A percentile compares a stretch with the other conserved stretches of the same genome.
Evolutionary conservation across 2,888 invertebrate genomes (phyloP).

Genomic region (Crossocerus cetratus): DNA sequence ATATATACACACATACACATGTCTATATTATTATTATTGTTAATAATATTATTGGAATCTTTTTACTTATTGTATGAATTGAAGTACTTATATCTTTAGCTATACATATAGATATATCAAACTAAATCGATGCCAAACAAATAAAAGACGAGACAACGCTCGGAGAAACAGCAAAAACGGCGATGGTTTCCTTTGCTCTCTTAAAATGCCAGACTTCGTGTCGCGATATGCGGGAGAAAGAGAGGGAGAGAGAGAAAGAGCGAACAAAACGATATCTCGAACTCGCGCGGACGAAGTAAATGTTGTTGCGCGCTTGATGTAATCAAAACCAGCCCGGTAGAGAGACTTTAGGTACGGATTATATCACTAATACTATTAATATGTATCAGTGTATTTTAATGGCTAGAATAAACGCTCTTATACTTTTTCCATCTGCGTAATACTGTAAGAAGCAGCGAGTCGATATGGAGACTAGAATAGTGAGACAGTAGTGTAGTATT

Average conservation of each 20-base stretch:
- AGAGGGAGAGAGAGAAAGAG: conserved; percentile 33
- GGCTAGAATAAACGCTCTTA: conserved; percentile 74
- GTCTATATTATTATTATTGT: conserved; percentile 27
- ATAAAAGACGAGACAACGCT: conserved; percentile 45
- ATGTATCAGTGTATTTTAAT: conserved; percentile 75
- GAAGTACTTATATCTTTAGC: conserved; percentile 19
- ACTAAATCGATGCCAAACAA: conserved; percentile 36
- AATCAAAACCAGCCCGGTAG: conserved; percentile 77
- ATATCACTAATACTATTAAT: conserved; percentile 74
- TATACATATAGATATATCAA: conserved; percentile 30
- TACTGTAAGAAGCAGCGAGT: conserved; percentile 71
- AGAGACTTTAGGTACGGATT: conserved; percentile 74
- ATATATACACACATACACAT: conserved; percentile 27
- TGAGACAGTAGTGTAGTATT: conserved; percentile 76
- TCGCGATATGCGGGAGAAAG: conserved; percentile 28
- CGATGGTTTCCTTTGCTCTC: no score
- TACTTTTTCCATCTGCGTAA: conserved; percentile 72
- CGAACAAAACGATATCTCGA: conserved; percentile 20
- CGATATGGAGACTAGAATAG: conserved; percentile 74
- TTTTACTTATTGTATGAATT: conserved; percentile 6
- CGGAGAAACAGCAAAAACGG: conserved; percentile 33
- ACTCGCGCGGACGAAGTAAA: conserved; percentile 47
- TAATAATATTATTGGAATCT: conserved; percentile 14
- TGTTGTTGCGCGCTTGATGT: conserved; percentile 72
- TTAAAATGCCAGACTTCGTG: conserved; percentile 10